Evolutionary conservation across 2,888 invertebrate species (phyloP).

Genomic region (Drosophila borealis): DNA sequence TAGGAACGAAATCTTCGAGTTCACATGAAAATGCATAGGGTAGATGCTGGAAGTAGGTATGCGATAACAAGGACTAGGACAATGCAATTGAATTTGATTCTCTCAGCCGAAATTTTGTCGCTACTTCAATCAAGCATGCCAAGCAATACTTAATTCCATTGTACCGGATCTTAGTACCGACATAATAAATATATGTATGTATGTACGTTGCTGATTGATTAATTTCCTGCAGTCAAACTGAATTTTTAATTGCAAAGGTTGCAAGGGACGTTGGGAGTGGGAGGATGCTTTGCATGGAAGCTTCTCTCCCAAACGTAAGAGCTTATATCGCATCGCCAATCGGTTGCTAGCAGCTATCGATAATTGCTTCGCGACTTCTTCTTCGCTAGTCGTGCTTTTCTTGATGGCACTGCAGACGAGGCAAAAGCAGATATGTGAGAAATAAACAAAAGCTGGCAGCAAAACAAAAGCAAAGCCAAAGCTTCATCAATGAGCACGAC

Average conservation of each 20-base stretch:
- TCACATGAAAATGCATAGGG: slow-evolving; percentile 27
- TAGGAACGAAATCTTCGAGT: slow-evolving; percentile 11
- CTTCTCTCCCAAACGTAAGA: too few relatives aligned
- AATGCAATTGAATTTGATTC: slow-evolving; percentile 2
- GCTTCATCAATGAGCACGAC: slow-evolving; percentile 23
- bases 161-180: slow-evolving; percentile 5
- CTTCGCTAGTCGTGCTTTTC: not conserved
- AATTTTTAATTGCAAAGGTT: not conserved
- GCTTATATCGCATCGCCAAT: slow-evolving; percentile 4
- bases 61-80: not conserved
- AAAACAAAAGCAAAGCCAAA: slow-evolving; percentile 18
- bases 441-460: not conserved
- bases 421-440: not conserved
- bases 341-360: slow-evolving; percentile 16
- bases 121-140: not conserved
- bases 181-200: too few relatives aligned
- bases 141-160: not conserved
- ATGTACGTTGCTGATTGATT: not conserved
- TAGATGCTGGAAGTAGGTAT: slow-evolving; percentile 23
- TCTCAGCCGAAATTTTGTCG: too few relatives aligned
- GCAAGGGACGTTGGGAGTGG: too few relatives aligned
- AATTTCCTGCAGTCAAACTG: slow-evolving; percentile 30
- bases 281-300: too few relatives aligned
- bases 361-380: not conserved
- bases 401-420: not conserved